A percentile compares a stretch with the other conserved stretches of the same genome.
Conservation (phyloP, 2,113 vertebrate species). For the Excalfactoria chinensis region DNA sequence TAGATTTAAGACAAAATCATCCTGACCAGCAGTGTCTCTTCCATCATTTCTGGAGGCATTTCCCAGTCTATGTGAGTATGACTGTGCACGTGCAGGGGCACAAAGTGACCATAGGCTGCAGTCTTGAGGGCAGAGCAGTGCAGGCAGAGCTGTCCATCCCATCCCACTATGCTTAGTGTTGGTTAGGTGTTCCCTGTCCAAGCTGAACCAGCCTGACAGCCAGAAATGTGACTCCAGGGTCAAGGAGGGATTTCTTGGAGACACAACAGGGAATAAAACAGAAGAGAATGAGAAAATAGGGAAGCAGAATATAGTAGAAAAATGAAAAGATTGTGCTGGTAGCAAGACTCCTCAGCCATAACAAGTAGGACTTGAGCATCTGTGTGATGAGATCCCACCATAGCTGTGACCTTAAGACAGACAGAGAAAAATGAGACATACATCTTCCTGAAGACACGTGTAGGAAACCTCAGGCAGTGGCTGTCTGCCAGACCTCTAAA, state of each 20-base stretch:
- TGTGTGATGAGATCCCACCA: background rate
- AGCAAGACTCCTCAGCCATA: background rate
- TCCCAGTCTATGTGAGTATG: background rate
- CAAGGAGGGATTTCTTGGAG: background rate
- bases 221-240: background rate
- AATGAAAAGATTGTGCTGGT: background rate
- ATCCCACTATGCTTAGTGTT: background rate
- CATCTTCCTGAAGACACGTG: background rate
- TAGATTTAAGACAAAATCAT: background rate
- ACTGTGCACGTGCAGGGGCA: accelerated
- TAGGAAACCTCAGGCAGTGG: background rate
- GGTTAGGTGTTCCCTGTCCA: background rate
- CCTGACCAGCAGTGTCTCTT: background rate
- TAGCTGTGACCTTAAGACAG: background rate
- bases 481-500: background rate
- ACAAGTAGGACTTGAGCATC: background rate
- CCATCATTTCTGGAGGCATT: background rate
- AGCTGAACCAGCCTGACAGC: background rate
- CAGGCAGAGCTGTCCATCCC: background rate
- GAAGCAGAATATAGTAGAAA: background rate
- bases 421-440: background rate
- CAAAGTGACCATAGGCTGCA: accelerated
- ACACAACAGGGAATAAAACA: background rate
- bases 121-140: background rate
- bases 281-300: background rate